phyloP scores from a whole-genome alignment of 2,797 vertebrate genomes.

The Thunnus albacares region DNA sequence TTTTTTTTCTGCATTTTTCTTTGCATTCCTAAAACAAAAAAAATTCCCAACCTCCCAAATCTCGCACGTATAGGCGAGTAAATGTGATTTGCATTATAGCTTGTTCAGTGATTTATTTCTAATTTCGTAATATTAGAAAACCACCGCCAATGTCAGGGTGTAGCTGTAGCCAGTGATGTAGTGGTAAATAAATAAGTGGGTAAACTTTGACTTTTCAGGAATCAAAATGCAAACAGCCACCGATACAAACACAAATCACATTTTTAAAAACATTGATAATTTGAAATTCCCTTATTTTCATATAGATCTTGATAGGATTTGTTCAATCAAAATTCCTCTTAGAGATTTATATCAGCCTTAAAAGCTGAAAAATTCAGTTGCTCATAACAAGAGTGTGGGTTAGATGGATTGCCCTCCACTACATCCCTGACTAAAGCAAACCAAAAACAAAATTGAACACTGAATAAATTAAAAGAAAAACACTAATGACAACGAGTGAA shows the following conservation, averaged over 20 bases:
- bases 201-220: conserved; percentile 41
- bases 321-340: conserved; percentile 29
- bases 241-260: conserved; percentile 67
- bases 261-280: conserved; percentile 43
- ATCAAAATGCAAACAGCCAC: conserved; percentile 68
- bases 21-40: not conserved
- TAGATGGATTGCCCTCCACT: conserved; percentile 48
- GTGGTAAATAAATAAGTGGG: conserved; percentile 42
- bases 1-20: conserved; percentile 13
- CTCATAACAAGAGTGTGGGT: conserved; percentile 28
- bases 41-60: conserved; percentile 22
- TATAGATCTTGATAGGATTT: conserved; percentile 32
- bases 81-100: conserved; percentile 38
- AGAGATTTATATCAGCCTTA: conserved; percentile 26
- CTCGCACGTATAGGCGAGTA: conserved; percentile 3
- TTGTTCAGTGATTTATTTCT: conserved; percentile 28
- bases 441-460: conserved; percentile 6
- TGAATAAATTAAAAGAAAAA: conserved; percentile 43
- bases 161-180: conserved; percentile 60
- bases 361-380: conserved; percentile 43
- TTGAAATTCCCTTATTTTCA: conserved; percentile 27
- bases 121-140: conserved; percentile 34
- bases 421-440: conserved; percentile 67
- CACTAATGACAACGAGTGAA: conserved; percentile 56
- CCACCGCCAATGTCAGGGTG: conserved; percentile 27